Evolutionary conservation across 92 coral and sea anemone genomes (phyloP), one percentile per base, ranked within the genome.

Genomic region (Parazoanthus atlanticus): DNA sequence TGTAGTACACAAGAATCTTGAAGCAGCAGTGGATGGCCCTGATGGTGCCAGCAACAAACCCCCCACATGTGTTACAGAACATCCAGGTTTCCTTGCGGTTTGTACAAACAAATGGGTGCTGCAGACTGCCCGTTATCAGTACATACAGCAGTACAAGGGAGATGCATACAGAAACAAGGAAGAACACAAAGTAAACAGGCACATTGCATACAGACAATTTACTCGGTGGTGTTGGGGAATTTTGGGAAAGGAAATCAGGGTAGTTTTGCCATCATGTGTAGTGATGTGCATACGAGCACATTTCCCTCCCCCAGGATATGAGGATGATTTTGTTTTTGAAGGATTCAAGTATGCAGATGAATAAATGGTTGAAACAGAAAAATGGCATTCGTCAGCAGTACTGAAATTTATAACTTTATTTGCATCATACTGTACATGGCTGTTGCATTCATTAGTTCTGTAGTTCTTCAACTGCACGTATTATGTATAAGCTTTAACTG

Each of bases 321-420:
- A 84, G 88, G 88, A 89, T 25, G 88, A 89, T 38, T 89, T 84
- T 84, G 77, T 84, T 26, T 89, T 89, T 85, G 79, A 84, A 49
- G 89, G 81, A 66, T 76, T 84, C 86, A 86, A 30, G 65, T 58
- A 36, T 66, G 85, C 88, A 65, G 85, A 84, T 84, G 85, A 83
- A 66, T 84, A 52, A 77, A 76, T 69, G 33, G 32, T 69, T n/a
- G 73, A 69, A 69, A 69, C 32, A 69, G 74, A 69, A 69, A 69
- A 69, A 69, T 69, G 74, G 74, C 74, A 69, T 69, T 69, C 32
- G 74, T 69, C 73, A 67, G 73, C 31, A 67, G 1, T 67, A 3
- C 73, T 67, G 73, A 67, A 67, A 67, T 67, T 67, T 67, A 67
- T 67, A 67, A 67, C 31, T 67, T 67, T 67, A 67, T 67, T 67